A percentile compares a stretch with the other conserved stretches of the same genome.
phyloP scores from a whole-genome alignment of 2,113 vertebrate species.

The Thalassarche chlororhynchos region DNA sequence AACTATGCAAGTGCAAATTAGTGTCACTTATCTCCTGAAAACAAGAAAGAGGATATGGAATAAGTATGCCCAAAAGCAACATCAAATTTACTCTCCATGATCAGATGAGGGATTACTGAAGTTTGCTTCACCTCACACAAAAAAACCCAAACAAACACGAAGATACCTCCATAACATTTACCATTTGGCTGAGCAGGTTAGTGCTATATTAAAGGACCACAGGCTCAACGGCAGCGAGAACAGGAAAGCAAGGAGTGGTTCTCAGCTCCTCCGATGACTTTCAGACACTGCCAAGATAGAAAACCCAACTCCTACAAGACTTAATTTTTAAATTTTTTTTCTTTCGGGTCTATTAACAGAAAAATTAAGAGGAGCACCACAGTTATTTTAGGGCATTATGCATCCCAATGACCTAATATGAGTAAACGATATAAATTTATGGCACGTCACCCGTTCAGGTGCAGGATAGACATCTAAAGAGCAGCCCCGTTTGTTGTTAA shows the following conservation, averaged over 20 bases:
- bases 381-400: background rate
- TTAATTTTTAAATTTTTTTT: background rate
- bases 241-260: background rate
- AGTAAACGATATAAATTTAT: background rate
- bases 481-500: background rate
- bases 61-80: conserved; percentile 13
- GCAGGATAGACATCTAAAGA: background rate
- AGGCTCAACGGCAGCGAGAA: background rate
- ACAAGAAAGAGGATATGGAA: background rate
- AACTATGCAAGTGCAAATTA: conserved; percentile 27
- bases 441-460: accelerated
- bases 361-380: background rate
- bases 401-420: background rate
- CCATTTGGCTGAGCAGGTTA: background rate
- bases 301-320: background rate
- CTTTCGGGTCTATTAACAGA: background rate
- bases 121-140: background rate
- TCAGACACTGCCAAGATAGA: background rate
- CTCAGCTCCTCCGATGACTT: background rate
- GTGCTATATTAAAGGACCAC: background rate
- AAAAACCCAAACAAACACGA: background rate
- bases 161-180: background rate
- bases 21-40: conserved; percentile 4
- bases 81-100: background rate
- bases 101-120: background rate